A percentile compares a stretch with the other conserved stretches of the same genome.
phyloP scores from a whole-genome alignment of 1,140 invertebrate genomes.

The Drosophila lini region DNA sequence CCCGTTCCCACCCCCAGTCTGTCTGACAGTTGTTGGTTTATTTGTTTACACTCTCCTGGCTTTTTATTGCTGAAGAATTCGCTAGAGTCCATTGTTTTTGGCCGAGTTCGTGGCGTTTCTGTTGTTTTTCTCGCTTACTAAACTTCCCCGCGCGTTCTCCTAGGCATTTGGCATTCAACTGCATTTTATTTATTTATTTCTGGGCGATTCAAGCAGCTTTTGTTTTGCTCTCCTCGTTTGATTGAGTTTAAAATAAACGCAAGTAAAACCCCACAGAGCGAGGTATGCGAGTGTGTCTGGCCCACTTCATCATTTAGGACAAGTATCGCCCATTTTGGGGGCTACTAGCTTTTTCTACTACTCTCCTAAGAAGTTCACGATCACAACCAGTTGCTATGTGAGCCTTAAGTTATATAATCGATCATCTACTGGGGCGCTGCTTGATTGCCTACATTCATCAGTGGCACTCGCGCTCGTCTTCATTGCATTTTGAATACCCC shows the following conservation, averaged over 20 bases:
- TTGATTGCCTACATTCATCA: conserved; percentile 29
- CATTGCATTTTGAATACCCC: conserved; percentile 16
- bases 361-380: conserved; percentile 1
- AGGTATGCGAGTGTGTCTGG: conserved; percentile 24
- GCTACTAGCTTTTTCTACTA: neutral
- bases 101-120: neutral
- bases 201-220: conserved; percentile 18
- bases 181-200: conserved; percentile 50
- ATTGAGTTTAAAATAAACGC: conserved; percentile 49
- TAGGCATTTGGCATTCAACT: conserved; percentile 38
- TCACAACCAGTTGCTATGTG: conserved; percentile 11
- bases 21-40: conserved; percentile 44
- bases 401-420: conserved; percentile 20
- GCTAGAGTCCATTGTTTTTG: conserved; percentile 22
- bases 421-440: conserved; percentile 16
- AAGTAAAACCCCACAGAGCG: conserved; percentile 24
- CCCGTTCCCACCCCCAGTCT: conserved; percentile 1
- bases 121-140: conserved; percentile 7
- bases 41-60: conserved; percentile 46
- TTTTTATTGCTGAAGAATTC: conserved; percentile 45
- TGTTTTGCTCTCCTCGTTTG: conserved; percentile 32
- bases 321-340: conserved; percentile 3
- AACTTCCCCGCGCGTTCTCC: conserved; percentile 17
- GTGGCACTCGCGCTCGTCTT: conserved; percentile 17
- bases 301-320: conserved; percentile 16